Evolutionary conservation across 37 sponge, comb jelly and placozoan genomes (phyloP).

Genomic region (Amphimedon queenslandica): DNA sequence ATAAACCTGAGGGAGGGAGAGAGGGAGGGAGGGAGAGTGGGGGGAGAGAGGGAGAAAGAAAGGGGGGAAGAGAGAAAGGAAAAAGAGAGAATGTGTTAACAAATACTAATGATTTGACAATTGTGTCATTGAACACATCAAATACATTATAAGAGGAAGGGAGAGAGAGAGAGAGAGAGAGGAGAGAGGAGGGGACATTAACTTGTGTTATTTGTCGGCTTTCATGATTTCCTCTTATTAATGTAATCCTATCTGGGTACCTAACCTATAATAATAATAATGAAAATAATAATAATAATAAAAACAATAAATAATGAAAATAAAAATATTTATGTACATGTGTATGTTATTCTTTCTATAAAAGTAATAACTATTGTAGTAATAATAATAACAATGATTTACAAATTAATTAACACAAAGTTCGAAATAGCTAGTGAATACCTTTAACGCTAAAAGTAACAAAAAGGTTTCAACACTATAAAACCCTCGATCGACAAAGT

Average conservation of each 20-base stretch:
- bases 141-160: neutral
- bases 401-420: too few species aligned
- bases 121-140: neutral
- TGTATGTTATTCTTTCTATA: too few species aligned
- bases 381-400: too few species aligned
- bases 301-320: too few species aligned
- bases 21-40: neutral
- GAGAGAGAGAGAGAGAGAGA: constrained; percentile 10
- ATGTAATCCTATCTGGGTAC: constrained; percentile 94
- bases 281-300: too few species aligned
- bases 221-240: constrained; percentile 97
- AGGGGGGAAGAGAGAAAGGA: neutral
- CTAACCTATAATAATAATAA: too few species aligned
- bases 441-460: constrained; percentile 96
- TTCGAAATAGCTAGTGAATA: constrained; percentile 4
- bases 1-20: constrained; percentile 91
- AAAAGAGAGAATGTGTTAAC: too few species aligned
- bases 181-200: neutral
- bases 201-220: constrained; percentile 98
- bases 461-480: constrained; percentile 99
- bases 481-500: constrained; percentile 99
- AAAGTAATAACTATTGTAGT: too few species aligned
- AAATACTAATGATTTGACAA: neutral
- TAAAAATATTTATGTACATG: too few species aligned
- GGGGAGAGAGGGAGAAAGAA: neutral